These are phyloP conservation scores for Glaucomys volans DNA, from an alignment of 2,113 vertebrate genomes.

Conservation along the genomic window DNA sequence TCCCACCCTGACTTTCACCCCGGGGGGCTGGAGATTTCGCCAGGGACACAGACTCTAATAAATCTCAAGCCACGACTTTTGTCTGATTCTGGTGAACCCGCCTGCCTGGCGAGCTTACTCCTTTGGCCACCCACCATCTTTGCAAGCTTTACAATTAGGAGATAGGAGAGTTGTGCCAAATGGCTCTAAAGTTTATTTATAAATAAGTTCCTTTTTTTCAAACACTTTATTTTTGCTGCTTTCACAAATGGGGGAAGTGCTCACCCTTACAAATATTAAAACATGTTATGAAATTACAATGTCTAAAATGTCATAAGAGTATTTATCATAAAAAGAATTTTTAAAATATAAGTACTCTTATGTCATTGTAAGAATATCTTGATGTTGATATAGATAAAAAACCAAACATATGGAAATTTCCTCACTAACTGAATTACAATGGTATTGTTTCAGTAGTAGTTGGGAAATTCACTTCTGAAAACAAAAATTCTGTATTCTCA, in stretches of 20 bases:
- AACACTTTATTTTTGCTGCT: not conserved
- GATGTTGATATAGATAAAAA: not conserved
- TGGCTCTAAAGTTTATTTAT: not conserved
- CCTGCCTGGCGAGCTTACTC: too few species aligned
- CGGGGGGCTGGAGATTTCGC: too few species aligned
- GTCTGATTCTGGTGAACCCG: too few species aligned
- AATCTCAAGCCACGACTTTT: too few species aligned
- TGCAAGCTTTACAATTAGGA: too few species aligned
- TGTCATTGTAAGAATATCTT: too few species aligned
- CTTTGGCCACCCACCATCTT: too few species aligned
- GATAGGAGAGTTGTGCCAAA: not conserved
- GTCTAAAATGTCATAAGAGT: not conserved
- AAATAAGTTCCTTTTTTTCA: not conserved
- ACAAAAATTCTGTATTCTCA: not conserved
- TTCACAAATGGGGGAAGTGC: not conserved
- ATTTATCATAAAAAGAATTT: not conserved
- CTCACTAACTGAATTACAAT: not conserved
- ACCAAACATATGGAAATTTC: not conserved
- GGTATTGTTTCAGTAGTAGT: not conserved
- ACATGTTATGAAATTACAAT: not conserved
- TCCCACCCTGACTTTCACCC: too few species aligned
- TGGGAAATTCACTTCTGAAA: not conserved
- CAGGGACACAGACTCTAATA: too few species aligned
- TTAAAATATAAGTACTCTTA: not conserved
- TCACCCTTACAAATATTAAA: not conserved